Evolutionary conservation across 1,140 invertebrate genomes (phyloP), one percentile per base, ranked within the genome.

Genomic region (Philopotamus ludificatus): DNA sequence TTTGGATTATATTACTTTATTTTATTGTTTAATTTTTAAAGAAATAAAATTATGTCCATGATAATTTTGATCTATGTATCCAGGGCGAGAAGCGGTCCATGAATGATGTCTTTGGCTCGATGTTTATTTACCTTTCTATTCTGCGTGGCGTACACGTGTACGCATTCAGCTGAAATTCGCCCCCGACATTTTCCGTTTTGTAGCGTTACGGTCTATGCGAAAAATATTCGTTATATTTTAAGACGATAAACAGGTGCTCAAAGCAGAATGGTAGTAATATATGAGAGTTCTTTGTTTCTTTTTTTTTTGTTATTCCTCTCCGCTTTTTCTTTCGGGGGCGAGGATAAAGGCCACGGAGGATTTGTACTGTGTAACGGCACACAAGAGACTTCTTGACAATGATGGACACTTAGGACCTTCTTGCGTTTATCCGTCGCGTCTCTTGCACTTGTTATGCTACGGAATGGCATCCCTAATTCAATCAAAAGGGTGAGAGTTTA

Each of bases 171-270:
- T 21, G n/a, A n/a, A n/a, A n/a, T n/a, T n/a, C n/a, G n/a, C n/a
- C 12, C 28, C 12, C 28, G 12, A 34, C 28, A 34, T 34, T 7
- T 34, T 34, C 28, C 28, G 34, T 20, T 57, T 42, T 28, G 15
- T 39, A 42, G 54, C 15, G 42, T 57, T 57, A 47, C 9, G 10
- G 21, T 18, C 42, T 25, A 39, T 34, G 15, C n/a, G 16, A 21
- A 39, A 60, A 60, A 60, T 45, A 60, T 58, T 44, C 25, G 55
- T 25, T 45, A 60, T 47, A 60, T 47, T 28, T 18, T 25, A 18
- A 60, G 57, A 60, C 42, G 25, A 60, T 60, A 60, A 60, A 60
- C 57, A 60, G 57, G 42, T 60, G 57, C 42, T 60, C 57, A 44
- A 60, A 60, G 25, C 57, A 60, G 42, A 25, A 44, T 22, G 22